Base-by-base conservation (phyloP, 2,888 invertebrate genomes). In the Polymixis flavicincta region DNA sequence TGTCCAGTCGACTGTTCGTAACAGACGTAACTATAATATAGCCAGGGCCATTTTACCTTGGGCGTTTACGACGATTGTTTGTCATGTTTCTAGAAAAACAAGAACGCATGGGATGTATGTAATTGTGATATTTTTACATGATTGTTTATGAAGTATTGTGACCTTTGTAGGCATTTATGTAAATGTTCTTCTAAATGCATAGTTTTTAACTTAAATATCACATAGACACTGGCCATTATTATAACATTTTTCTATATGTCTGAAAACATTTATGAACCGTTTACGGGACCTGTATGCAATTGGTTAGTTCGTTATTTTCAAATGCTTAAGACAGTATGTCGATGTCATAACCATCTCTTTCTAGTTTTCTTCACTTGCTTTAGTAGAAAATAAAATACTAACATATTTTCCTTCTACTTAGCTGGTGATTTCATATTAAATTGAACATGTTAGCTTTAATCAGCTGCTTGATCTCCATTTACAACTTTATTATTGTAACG, bases 31-130 rank as follows among this genome's bases (percentile, higher is more conserved):
- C n/a, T n/a, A 17, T 77, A 64, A 67, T 67, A 76, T 45, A 11
- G 48, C 63, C 57, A 13, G 66, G 61, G 48, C 48, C 7, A 71
- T 64, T 78, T 80, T 74, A 72, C 73, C 61, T 55, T 28, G 32
- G 45, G 48, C 74, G 54, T 85, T 72, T 71, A 77, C 48, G 72
- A 80, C 79, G 64, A 71, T 68, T 71, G 71, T 72, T 70, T 67
- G 52, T 72, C 64, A 69, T 74, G 37, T 85, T 79, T 85, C 63
- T 73, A 76, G 60, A 72, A 52, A 71, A 74, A 69, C 69, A 70
- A 69, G 32, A 54, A 63, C 25, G 25, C 22, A 28, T 19, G n/a
- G 19, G n/a, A 64, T 64, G 42, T 37, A 11, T 68, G 28, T 45
- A 45, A 11, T 57, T 60, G 65, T 54, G 37, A 37, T 13, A 61